Percentiles rank a stretch among this genome's conserved stretches.
phyloP scores from a whole-genome alignment of 2,113 vertebrate genomes.

The Rhabdomys dilectus region DNA sequence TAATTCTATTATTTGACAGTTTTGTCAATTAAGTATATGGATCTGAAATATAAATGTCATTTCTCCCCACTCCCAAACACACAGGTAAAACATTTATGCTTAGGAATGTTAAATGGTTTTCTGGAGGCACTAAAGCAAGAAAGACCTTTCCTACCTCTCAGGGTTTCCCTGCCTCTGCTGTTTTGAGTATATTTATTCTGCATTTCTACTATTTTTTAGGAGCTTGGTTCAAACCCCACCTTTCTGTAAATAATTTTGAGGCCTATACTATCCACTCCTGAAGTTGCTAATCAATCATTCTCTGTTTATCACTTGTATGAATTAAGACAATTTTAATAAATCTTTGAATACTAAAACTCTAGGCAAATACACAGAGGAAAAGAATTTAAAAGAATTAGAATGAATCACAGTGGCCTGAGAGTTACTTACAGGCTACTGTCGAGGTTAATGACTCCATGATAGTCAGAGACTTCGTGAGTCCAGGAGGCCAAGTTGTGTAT shows the following conservation, averaged over 20 bases:
- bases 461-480: too few species aligned
- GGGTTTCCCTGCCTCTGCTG: not conserved
- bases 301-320: not conserved
- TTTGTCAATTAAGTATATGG: not conserved
- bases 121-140: not conserved
- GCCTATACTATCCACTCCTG: not conserved
- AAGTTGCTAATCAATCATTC: not conserved
- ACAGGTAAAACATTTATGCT: not conserved
- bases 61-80: too few species aligned
- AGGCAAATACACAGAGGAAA: not conserved
- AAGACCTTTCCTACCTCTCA: fast-evolving
- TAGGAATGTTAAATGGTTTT: not conserved
- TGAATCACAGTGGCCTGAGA: not conserved
- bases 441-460: too few species aligned
- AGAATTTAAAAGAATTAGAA: not conserved
- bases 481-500: too few species aligned
- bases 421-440: not conserved
- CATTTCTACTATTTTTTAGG: not conserved
- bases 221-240: not conserved
- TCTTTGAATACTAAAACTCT: not conserved
- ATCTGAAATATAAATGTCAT: not conserved
- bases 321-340: not conserved
- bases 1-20: not conserved
- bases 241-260: not conserved
- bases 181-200: not conserved